Conservation (phyloP, 2,797 vertebrate genomes). For the Hypotaenidia okinawae region DNA sequence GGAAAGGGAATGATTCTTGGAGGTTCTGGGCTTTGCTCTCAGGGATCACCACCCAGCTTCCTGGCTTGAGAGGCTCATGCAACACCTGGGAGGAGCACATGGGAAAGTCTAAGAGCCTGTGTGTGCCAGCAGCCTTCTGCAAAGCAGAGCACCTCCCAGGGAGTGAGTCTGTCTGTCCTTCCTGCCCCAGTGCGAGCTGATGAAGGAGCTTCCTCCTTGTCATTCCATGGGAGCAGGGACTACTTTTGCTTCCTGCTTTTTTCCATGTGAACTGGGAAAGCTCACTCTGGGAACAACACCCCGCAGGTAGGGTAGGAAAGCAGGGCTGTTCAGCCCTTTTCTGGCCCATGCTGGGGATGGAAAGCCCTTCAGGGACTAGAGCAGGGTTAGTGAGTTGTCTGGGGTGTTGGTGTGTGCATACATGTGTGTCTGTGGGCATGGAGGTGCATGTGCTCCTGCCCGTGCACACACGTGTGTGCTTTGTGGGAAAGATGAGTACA, state of each 20-base stretch:
- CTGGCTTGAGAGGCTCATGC: not conserved
- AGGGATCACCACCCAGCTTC: not conserved
- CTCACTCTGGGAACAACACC: not conserved
- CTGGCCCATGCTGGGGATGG: not conserved
- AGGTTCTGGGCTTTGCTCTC: not conserved
- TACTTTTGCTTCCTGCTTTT: not conserved
- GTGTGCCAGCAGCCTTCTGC: not conserved
- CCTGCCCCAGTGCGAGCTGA: not conserved
- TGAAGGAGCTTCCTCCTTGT: not conserved
- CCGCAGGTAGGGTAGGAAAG: not conserved
- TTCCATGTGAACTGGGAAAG: not conserved
- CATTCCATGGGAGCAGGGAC: not conserved
- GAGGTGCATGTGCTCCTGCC: not conserved
- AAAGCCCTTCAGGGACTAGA: not conserved
- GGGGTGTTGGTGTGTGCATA: accelerated
- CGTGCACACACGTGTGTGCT: not conserved
- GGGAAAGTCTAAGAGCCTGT: not conserved
- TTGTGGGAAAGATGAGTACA: not conserved
- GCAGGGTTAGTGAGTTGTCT: not conserved
- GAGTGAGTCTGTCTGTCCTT: not conserved
- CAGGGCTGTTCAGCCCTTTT: not conserved
- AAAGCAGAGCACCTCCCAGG: not conserved
- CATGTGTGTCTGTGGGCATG: not conserved
- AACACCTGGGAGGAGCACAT: not conserved
- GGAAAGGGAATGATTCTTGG: not conserved